Evolutionary conservation across 2,888 invertebrate genomes (phyloP).

Genomic region (Scaptomyza cyrtandrae): DNA sequence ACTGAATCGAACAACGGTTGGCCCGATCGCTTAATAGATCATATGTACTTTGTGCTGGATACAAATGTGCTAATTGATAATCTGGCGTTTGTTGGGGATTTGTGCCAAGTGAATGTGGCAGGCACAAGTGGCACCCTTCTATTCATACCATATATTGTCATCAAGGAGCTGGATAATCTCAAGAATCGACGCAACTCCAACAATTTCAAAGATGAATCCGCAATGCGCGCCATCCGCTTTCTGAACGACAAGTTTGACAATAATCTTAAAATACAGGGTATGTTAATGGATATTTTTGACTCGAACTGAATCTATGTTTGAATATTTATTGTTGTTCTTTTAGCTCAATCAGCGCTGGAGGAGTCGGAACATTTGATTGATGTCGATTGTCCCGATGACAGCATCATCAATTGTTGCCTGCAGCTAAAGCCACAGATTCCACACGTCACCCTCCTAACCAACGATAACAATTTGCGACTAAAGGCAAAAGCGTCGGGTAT

Average conservation of each 20-base stretch:
- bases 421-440: slow-evolving; percentile 84
- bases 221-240: slow-evolving; percentile 77
- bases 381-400: slow-evolving; percentile 85
- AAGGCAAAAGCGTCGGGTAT: slow-evolving; percentile 85
- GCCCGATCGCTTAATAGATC: slow-evolving; percentile 64
- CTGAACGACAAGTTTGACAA: slow-evolving; percentile 75
- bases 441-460: slow-evolving; percentile 85
- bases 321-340: neutral
- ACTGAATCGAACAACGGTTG: slow-evolving; percentile 36
- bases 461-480: slow-evolving; percentile 85
- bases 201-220: slow-evolving; percentile 42
- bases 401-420: slow-evolving; percentile 85
- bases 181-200: slow-evolving; percentile 82
- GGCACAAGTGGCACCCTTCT: slow-evolving; percentile 82
- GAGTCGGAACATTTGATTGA: slow-evolving; percentile 83
- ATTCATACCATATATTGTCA: slow-evolving; percentile 85
- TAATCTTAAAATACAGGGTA: slow-evolving; percentile 67
- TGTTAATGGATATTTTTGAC: neutral
- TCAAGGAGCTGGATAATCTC: slow-evolving; percentile 85
- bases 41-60: slow-evolving; percentile 85
- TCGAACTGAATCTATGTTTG: neutral
- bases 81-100: slow-evolving; percentile 82
- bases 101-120: slow-evolving; percentile 73
- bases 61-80: slow-evolving; percentile 85
- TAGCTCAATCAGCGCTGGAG: slow-evolving; percentile 85